Evolutionary conservation across 2,797 vertebrate genomes (phyloP).

Genomic region (Okamejei kenojei): DNA sequence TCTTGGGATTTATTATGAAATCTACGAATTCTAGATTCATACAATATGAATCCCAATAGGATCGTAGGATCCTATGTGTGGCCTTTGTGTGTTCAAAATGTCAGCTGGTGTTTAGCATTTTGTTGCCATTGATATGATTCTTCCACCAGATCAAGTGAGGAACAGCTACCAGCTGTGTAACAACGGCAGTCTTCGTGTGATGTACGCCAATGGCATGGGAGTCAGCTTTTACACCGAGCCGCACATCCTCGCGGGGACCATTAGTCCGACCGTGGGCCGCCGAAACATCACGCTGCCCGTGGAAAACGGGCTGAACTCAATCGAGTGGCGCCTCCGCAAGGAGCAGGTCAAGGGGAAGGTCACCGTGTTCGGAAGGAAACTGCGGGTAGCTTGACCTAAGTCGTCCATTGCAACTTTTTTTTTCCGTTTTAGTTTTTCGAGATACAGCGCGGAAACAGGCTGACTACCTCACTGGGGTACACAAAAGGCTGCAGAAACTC

Average conservation of each 20-base stretch:
- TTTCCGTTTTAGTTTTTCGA: too few relatives aligned
- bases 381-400: slow-evolving; percentile 64
- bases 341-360: slow-evolving; percentile 96
- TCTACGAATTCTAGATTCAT: too few relatives aligned
- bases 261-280: slow-evolving; percentile 94
- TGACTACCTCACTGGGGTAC: too few relatives aligned
- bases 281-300: slow-evolving; percentile 97
- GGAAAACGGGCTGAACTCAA: slow-evolving; percentile 95
- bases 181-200: slow-evolving; percentile 91
- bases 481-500: too few relatives aligned
- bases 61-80: not conserved
- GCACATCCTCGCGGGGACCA: slow-evolving; percentile 89
- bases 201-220: slow-evolving; percentile 97
- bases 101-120: not conserved
- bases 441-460: too few relatives aligned
- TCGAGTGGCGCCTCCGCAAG: slow-evolving; percentile 95
- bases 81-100: not conserved
- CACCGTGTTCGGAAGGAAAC: slow-evolving; percentile 94
- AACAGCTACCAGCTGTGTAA: slow-evolving; percentile 98
- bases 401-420: not conserved
- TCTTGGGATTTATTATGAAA: not conserved
- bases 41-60: too few relatives aligned
- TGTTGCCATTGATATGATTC: not conserved
- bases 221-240: slow-evolving; percentile 98
- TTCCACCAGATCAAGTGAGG: slow-evolving; percentile 83